Base-by-base conservation (phyloP, 2,888 invertebrate genomes). In the Ornithoptera priamus region DNA sequence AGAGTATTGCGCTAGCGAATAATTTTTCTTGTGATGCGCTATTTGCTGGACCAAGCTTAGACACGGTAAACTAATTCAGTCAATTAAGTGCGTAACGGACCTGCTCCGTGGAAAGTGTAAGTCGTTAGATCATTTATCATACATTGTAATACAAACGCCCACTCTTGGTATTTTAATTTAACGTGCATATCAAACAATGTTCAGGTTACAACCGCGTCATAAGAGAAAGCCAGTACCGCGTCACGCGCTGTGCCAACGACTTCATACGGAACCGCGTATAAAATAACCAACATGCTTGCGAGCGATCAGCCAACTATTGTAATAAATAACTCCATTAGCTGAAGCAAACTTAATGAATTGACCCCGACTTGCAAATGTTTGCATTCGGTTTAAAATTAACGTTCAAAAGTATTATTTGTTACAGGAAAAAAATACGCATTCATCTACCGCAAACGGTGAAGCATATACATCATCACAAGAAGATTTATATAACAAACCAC, bases 391-490 rank as follows among this genome's bases (percentile, higher is more conserved):
- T 0, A 39, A 39, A 15, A 15, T 50, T 15, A 15, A 57, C 57
- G 0, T 57, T 57, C n/a, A 57, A 20, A 20, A 57, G 6, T 57
- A 20, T 20, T 57, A 20, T 77, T 91, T 91, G 90, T 92, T 92
- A 67, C 91, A 93, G 93, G 84, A 93, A 93, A 86, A 93, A 93
- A 85, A 93, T 93, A 81, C 92, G 92, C 83, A 93, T 93, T 83
- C 93, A 93, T 86, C 90, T 93, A 85, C 93, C 93, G 79, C 92
- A 93, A 85, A 91, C 91, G 80, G 93, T 93, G 83, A 93, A 92
- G 84, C 93, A 93, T 77, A 93, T 93, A 80, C 92, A 93, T 79
- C 93, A 93, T 77, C 93, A 93, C 75, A 93, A 93, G 85, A 93
- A 93, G 81, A 88, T 93, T 76, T 93, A 93, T 75, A 93, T 93